phyloP scores from a whole-genome alignment of 2,888 invertebrate species.

The Lutraria lutraria region DNA sequence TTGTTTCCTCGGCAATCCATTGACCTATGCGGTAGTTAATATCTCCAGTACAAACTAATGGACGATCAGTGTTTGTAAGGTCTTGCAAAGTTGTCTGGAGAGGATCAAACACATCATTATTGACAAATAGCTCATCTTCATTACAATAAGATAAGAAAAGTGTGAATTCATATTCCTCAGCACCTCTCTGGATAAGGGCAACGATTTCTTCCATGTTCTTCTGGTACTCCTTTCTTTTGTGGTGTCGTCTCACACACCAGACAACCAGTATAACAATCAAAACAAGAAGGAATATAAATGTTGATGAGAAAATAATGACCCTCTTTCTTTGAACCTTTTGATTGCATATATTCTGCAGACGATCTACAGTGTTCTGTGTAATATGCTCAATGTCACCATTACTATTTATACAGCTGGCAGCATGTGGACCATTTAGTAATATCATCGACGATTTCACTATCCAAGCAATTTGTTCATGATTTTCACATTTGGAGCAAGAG shows the following conservation, averaged over 20 bases:
- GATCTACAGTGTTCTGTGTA: background rate
- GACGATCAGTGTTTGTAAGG: background rate
- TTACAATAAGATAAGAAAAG: background rate
- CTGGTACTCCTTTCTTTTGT: background rate
- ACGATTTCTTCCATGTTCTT: background rate
- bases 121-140: slow-evolving; percentile 11
- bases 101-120: background rate
- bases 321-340: background rate
- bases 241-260: background rate
- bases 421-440: background rate
- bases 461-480: slow-evolving; percentile 2
- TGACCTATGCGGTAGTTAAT: background rate
- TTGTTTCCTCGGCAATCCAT: slow-evolving; percentile 1
- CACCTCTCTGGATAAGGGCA: background rate
- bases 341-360: background rate
- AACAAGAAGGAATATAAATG: background rate
- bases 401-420: background rate
- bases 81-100: background rate
- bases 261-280: background rate
- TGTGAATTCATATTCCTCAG: slow-evolving; percentile 12
- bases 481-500: background rate
- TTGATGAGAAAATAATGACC: background rate
- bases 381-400: background rate
- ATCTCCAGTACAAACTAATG: background rate
- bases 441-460: background rate